Evolutionary conservation across 2,888 invertebrate genomes (phyloP).

Genomic region (Rhagophthalmus giganteus): DNA sequence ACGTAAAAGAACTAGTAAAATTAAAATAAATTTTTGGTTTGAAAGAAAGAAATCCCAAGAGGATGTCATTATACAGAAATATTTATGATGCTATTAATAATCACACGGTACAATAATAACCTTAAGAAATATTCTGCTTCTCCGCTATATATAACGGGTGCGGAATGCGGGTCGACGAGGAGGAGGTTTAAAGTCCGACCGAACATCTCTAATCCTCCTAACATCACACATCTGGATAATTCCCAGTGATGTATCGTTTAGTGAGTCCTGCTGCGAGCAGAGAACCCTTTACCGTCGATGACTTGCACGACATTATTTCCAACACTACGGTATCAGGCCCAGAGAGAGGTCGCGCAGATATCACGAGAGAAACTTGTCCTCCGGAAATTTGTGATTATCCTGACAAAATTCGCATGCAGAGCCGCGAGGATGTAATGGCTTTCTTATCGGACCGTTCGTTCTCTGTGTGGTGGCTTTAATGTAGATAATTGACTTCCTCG

Average conservation of each 20-base stretch:
- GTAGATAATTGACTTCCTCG: constrained; percentile 30
- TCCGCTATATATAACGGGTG: constrained; percentile 10
- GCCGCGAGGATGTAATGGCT: constrained; percentile 22
- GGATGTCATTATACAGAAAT: constrained; percentile 4
- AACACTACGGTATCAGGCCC: constrained; percentile 16
- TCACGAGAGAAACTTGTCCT: constrained; percentile 11
- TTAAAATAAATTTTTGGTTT: too few relatives aligned
- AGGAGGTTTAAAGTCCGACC: constrained; percentile 20
- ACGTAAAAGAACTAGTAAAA: too few relatives aligned
- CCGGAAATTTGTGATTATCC: constrained; percentile 29
- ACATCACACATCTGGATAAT: constrained; percentile 37
- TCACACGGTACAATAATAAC: constrained; percentile 14
- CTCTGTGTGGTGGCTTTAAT: constrained; percentile 15
- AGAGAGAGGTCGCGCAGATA: constrained; percentile 25
- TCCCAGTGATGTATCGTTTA: constrained; percentile 34
- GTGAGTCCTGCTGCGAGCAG: constrained; percentile 25
- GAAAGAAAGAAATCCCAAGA: not conserved
- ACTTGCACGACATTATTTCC: constrained; percentile 26
- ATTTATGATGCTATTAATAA: constrained; percentile 14
- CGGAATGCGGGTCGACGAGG: constrained; percentile 20
- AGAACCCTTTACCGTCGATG: constrained; percentile 25
- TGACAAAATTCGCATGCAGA: constrained; percentile 27
- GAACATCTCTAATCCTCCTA: constrained; percentile 30
- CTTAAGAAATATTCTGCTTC: constrained; percentile 5
- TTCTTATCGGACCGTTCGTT: constrained; percentile 23